Base-by-base conservation (phyloP, 2,797 vertebrate genomes). In the Xyrichtys novacula region DNA sequence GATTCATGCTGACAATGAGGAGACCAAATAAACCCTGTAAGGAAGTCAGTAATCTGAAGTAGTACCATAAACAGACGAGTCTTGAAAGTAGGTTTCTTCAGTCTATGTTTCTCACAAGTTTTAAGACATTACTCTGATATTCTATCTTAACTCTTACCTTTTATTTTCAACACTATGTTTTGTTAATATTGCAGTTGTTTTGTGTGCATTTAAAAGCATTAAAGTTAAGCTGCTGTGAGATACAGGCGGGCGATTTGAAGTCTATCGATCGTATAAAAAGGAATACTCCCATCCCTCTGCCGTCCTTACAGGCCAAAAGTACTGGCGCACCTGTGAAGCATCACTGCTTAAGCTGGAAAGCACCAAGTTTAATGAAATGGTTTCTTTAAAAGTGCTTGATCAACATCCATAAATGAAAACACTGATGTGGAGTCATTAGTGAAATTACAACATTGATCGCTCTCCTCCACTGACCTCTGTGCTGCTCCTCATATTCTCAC, bases 171-270 rank as follows among this genome's bases (percentile, higher is more conserved):
- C n/a, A n/a, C n/a, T n/a, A n/a, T n/a, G n/a, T n/a, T n/a, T n/a
- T n/a, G n/a, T n/a, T n/a, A n/a, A n/a, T n/a, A n/a, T 4, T 36
- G 3, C 9, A 36, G 6, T 15, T 36, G 6, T 36, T 9, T 36
- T 4, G 34, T 36, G 34, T n/a, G n/a, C n/a, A 36, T 12, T 14
- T 36, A 15, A 7, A 29, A 29, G 28, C 28, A 4, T 29, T 29
- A 4, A 29, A 5, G 28, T 8, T 11, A 14, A 17, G 19, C 34
- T n/a, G 19, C 2, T 38, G 59, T 32, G 50, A 65, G 58, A 57
- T n/a, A 4, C 17, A 48, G 75, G 0, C 2, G 32, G 32, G 46
- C 71, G 65, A 78, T 65, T n/a, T 49, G 71, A 82, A 16, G 25
- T 63, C 25, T 36, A 39, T 68, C 28, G 63, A 82, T 74, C 32